phyloP scores from a whole-genome alignment of 2,113 vertebrate genomes.

The Alaudala cheleensis region DNA sequence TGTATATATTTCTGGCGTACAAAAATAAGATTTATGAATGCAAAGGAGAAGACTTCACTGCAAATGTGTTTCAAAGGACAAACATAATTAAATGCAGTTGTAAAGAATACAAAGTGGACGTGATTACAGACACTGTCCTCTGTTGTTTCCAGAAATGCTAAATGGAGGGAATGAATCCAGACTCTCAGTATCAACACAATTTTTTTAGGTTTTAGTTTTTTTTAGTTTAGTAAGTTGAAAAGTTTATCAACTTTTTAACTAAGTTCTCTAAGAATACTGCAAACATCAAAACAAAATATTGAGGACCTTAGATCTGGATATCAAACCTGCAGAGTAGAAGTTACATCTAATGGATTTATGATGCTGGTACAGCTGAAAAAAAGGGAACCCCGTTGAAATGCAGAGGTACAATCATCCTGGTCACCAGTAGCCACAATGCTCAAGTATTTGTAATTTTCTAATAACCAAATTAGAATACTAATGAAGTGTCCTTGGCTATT shows the following conservation, averaged over 20 bases:
- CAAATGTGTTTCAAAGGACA: slow-evolving; percentile 69
- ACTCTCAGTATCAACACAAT: not conserved
- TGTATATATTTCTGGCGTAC: slow-evolving; percentile 41
- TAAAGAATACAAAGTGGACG: slow-evolving; percentile 64
- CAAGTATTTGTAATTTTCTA: slow-evolving; percentile 53
- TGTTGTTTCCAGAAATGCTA: slow-evolving; percentile 14
- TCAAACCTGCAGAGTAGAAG: not conserved
- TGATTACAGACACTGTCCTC: slow-evolving; percentile 52
- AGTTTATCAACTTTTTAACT: slow-evolving; percentile 3
- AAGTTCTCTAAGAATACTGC: not conserved
- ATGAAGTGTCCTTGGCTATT: slow-evolving; percentile 62
- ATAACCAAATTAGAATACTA: slow-evolving; percentile 70
- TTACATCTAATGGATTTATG: slow-evolving; percentile 15
- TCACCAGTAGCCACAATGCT: slow-evolving; percentile 2
- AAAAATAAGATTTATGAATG: slow-evolving; percentile 59
- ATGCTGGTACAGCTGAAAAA: not conserved
- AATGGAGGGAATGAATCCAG: slow-evolving; percentile 26
- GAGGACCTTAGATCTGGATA: not conserved
- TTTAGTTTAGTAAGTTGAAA: not conserved
- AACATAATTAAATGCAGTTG: slow-evolving; percentile 69
- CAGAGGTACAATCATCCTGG: not conserved
- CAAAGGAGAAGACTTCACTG: slow-evolving; percentile 63
- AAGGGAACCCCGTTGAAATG: not conserved
- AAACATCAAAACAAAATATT: slow-evolving; percentile 13
- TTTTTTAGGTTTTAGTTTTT: not conserved